Evolutionary conservation across 2,113 vertebrate species (phyloP).

Genomic region (Tursiops truncatus): DNA sequence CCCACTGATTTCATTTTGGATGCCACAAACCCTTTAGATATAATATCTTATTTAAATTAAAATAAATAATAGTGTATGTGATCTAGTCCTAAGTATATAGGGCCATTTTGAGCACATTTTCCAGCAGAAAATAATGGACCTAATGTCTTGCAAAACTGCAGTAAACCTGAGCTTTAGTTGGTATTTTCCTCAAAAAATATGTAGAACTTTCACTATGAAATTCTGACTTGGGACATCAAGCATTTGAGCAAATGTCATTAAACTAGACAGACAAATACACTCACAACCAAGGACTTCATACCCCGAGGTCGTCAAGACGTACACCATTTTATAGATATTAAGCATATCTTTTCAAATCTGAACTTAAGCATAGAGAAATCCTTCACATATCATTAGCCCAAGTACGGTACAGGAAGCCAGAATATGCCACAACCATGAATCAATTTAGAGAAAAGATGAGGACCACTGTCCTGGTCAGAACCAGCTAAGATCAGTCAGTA

Average conservation of each 20-base stretch:
- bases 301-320: conserved; percentile 30
- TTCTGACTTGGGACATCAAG: conserved; percentile 33
- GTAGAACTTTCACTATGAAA: not conserved
- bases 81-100: not conserved
- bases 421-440: conserved; percentile 56
- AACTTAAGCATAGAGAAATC: conserved; percentile 59
- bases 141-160: not conserved
- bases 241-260: not conserved
- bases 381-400: conserved; percentile 74
- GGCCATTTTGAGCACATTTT: not conserved
- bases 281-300: conserved; percentile 17
- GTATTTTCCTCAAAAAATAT: not conserved
- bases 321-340: conserved; percentile 32
- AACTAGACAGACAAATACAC: conserved; percentile 27
- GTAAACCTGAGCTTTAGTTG: not conserved
- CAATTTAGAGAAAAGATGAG: conserved; percentile 64
- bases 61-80: not conserved
- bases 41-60: not conserved
- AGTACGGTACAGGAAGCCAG: conserved; percentile 39
- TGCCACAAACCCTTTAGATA: not conserved
- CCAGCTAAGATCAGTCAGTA: conserved; percentile 53
- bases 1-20: not conserved
- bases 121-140: not conserved
- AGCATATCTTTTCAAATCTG: conserved; percentile 52
- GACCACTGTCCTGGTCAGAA: conserved; percentile 56